Base-by-base conservation (phyloP, 2,113 vertebrate genomes). In the Cebus imitator region DNA sequence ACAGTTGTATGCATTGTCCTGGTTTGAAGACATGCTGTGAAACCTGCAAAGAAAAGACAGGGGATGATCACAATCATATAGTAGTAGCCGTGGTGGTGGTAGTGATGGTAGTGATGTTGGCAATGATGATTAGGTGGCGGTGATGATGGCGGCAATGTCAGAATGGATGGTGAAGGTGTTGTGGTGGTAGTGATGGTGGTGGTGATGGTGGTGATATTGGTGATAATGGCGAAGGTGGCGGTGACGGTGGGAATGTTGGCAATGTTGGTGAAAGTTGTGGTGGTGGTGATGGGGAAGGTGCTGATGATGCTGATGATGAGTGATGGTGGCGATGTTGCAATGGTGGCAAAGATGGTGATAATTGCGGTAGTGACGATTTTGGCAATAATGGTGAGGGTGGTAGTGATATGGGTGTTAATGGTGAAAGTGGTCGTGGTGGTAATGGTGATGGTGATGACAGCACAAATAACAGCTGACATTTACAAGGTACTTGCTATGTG, bases 21-120 rank as follows among this genome's bases (percentile, higher is more conserved):
- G 30, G 2, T 12, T 1, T 48, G 35, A 8, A 78, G 18, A 73
- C 20, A 25, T 14, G 5, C 16, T 90, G 4, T 76, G 72, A 76
- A 73, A 73, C 5, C 2, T 2, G 40, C 3, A 27, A 48, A 45
- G 64, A 11, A 55, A 66, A 83, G 37, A 21, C 14, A 17, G 6
- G 2, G 8, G 6, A 10, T 66, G 18, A 58, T 37, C 32, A 16
- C 4, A 86, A 32, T 18, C 23, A 25, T 11, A 32, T 8, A 27
- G 40, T 4, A 17, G 23, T n/a, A 16, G 27, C 8, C 13, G 17
- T 45, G 27, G 8, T 55, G 27, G 0, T 32, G 40, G 3, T 10
- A 7, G 0, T 30, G 52, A 5, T 32, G 16, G 9, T n/a, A 16
- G 37, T 4, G n/a, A 11, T 55, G 25, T 2, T 68, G 3, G 4